Evolutionary conservation across 2,113 vertebrate species (phyloP), one percentile per base, ranked within the genome.

Genomic region (Rhinopithecus roxellana): DNA sequence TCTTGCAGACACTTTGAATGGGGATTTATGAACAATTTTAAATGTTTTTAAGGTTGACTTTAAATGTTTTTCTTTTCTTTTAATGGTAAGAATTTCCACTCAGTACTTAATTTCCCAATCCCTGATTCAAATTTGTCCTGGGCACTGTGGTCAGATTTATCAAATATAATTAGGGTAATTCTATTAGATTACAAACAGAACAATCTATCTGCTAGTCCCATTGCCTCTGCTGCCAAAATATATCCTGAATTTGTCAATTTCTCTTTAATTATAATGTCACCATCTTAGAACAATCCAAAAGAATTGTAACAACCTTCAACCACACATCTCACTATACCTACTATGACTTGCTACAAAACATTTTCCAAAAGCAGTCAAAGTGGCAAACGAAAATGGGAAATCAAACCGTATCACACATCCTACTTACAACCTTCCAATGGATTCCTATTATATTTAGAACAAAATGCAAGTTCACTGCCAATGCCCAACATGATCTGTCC

Each of bases 261-360:
- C 85, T 86, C 86, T 90, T 85, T 96, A 91, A 95, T 92, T 92
- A 84, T 10, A 75, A 81, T 45, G 1, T 94, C 52, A 48, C 22
- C 79, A 95, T 92, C 43, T 70, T 82, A 82, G 75, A 74, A 35
- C 70, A 87, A 83, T 52, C 17, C 52, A 50, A 94, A 40, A 75
- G 27, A 91, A 93, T 22, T 70, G 14, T 57, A 86, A 92, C 74
- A 82, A 89, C 20, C 7, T 64, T 20, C 45, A 23, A 90, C 27
- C 13, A 90, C 11, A 81, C 11, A 81, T 70, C 9, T 72, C 40
- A 77, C 23, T 61, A 94, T 74, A 72, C 3, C 8, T 8, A 78
- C 35, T 95, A 32, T 78, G 84, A 9, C 57, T 88, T n/a, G 25
- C 25, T 79, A 92, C 23, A 83, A 97, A 97, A 52, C 25, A 59